These are phyloP conservation scores for Protonemura montana DNA, from an alignment of 2,888 invertebrate genomes.

Conservation along the genomic window DNA sequence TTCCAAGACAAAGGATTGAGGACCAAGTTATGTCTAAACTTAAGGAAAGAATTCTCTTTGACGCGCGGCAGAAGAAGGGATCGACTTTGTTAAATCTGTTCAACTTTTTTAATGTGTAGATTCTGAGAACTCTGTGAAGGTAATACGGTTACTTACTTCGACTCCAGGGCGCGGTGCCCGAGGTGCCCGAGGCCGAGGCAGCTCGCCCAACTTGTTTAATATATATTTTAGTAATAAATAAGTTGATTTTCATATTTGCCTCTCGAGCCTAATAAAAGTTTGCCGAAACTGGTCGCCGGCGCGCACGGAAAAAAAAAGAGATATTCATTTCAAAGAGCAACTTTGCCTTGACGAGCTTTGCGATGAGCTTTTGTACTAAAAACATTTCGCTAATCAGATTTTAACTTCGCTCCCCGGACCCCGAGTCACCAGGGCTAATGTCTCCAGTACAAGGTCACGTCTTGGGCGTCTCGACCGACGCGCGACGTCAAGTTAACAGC, in stretches of 20 bases:
- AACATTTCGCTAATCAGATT: neutral
- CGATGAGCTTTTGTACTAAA: neutral
- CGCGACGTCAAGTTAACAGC: too few species aligned
- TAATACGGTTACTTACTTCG: slow-evolving; percentile 28
- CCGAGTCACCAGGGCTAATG: too few species aligned
- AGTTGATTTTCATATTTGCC: slow-evolving; percentile 31
- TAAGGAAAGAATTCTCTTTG: neutral
- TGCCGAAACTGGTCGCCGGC: neutral
- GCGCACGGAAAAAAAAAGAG: neutral
- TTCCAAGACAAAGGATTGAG: too few species aligned
- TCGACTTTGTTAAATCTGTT: neutral
- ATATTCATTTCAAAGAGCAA: neutral
- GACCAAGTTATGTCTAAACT: too few species aligned
- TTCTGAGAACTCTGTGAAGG: neutral
- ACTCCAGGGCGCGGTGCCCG: too few species aligned
- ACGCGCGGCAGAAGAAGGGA: neutral
- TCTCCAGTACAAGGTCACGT: too few species aligned
- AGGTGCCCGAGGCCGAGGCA: neutral
- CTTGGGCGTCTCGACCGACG: too few species aligned
- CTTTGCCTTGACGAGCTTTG: neutral
- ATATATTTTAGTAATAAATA: slow-evolving; percentile 38
- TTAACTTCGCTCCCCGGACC: neutral
- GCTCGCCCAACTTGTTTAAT: slow-evolving; percentile 29
- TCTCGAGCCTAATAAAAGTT: slow-evolving; percentile 8
- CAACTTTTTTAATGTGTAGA: slow-evolving; percentile 18